Conservation (phyloP, 1,140 invertebrate genomes). For the Drosophila ironensis region DNA sequence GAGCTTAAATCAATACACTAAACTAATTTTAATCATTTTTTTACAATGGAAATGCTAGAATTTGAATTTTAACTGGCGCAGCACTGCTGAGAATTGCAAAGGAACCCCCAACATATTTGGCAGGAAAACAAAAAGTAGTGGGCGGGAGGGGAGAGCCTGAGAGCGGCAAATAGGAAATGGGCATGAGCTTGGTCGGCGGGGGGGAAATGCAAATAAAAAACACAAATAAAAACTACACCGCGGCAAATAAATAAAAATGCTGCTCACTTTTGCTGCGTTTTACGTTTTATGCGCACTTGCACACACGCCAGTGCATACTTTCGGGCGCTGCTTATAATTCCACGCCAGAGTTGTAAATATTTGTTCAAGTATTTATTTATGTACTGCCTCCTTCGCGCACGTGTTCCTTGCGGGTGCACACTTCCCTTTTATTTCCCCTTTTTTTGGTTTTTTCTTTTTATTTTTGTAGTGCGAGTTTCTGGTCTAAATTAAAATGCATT, state of each 20-base stretch:
- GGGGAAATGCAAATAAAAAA: no score
- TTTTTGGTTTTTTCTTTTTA: no score
- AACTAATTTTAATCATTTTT: background rate
- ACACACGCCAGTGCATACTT: conserved; percentile 60
- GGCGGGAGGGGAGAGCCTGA: no score
- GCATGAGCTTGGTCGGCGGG: no score
- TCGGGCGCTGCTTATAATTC: conserved; percentile 73
- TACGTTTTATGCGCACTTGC: conserved; percentile 69
- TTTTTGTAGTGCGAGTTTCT: conserved; percentile 41
- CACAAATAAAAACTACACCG: conserved; percentile 54
- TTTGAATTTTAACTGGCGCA: background rate
- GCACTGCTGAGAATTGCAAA: background rate
- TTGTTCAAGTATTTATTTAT: conserved; percentile 80
- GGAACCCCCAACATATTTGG: conserved; percentile 48
- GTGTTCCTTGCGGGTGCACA: conserved; percentile 9
- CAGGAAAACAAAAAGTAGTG: conserved; percentile 17
- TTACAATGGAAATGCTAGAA: background rate
- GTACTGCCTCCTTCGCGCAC: conserved; percentile 47
- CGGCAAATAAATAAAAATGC: conserved; percentile 78
- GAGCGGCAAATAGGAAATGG: conserved; percentile 4
- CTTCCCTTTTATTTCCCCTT: no score
- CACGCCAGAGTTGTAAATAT: conserved; percentile 73
- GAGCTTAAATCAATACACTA: no score
- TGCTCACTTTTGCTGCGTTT: conserved; percentile 66
- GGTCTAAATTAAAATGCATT: conserved; percentile 76